Conservation (phyloP, 1,140 invertebrate species). For the Drosophila setifemur region DNA sequence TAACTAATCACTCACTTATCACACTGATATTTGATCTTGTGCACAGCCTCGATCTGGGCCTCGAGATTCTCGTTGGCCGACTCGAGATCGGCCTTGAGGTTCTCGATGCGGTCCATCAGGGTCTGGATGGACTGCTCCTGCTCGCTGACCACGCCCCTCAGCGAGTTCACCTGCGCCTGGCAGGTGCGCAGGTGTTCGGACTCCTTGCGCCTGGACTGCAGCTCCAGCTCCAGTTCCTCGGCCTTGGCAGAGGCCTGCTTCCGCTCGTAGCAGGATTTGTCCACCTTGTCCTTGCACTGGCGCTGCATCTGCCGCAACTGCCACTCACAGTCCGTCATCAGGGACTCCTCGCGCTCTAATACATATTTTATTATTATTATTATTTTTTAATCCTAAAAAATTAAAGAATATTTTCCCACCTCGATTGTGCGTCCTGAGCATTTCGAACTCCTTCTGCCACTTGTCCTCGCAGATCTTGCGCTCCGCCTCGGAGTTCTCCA, state of each 20-base stretch:
- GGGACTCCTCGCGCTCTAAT: constrained; percentile 85
- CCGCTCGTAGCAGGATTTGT: constrained; percentile 84
- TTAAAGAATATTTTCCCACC: constrained; percentile 18
- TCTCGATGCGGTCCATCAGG: constrained; percentile 84
- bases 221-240: constrained; percentile 82
- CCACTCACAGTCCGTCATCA: constrained; percentile 88
- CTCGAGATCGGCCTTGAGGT: constrained; percentile 82
- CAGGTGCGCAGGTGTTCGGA: constrained; percentile 84
- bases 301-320: constrained; percentile 87
- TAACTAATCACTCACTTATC: constrained; percentile 71
- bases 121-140: constrained; percentile 84
- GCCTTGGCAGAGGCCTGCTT: constrained; percentile 83
- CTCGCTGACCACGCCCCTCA: constrained; percentile 85
- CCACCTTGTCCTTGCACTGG: constrained; percentile 85
- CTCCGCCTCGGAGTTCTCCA: constrained; percentile 85
- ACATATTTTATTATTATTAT: neutral
- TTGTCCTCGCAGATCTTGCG: constrained; percentile 84
- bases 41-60: constrained; percentile 84
- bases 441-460: constrained; percentile 86
- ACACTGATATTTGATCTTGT: constrained; percentile 81
- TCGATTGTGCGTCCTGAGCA: constrained; percentile 83
- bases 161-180: constrained; percentile 85
- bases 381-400: constrained; percentile 14
- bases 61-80: constrained; percentile 84
- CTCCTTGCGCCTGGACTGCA: constrained; percentile 82